Percentiles rank a stretch among this genome's conserved stretches.
Conservation (phyloP, 2,797 vertebrate species). For the Lacerta bilineata region DNA sequence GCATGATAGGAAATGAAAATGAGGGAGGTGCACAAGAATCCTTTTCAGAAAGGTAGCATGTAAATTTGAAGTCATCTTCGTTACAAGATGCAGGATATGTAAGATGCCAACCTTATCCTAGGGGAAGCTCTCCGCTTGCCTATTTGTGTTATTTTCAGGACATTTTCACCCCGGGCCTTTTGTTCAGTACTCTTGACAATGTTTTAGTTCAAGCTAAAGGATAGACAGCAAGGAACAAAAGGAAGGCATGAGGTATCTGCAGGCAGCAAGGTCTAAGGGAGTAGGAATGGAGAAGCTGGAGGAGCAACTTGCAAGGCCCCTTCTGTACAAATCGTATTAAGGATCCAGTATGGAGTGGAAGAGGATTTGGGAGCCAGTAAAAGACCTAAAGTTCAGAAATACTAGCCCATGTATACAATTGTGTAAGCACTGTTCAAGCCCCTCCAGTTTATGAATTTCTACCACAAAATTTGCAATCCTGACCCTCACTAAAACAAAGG, state of each 20-base stretch:
- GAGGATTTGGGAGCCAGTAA: background rate
- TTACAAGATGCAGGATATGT: background rate
- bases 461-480: background rate
- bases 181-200: background rate
- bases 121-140: background rate
- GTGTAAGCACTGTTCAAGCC: background rate
- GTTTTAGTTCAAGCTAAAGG: background rate
- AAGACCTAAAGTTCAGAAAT: background rate
- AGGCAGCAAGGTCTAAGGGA: background rate
- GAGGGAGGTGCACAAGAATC: background rate
- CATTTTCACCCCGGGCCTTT: background rate
- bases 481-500: background rate
- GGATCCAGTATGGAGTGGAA: too few relatives aligned
- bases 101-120: too few relatives aligned
- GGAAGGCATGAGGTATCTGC: too few relatives aligned
- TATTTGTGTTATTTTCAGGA: background rate
- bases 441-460: background rate
- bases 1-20: background rate
- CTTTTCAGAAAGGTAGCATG: background rate
- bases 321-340: background rate
- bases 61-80: background rate
- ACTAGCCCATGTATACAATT: background rate
- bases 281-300: too few relatives aligned
- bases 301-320: background rate
- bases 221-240: background rate